phyloP scores from a whole-genome alignment of 2,797 vertebrate genomes.

The Hybognathus amarus region DNA sequence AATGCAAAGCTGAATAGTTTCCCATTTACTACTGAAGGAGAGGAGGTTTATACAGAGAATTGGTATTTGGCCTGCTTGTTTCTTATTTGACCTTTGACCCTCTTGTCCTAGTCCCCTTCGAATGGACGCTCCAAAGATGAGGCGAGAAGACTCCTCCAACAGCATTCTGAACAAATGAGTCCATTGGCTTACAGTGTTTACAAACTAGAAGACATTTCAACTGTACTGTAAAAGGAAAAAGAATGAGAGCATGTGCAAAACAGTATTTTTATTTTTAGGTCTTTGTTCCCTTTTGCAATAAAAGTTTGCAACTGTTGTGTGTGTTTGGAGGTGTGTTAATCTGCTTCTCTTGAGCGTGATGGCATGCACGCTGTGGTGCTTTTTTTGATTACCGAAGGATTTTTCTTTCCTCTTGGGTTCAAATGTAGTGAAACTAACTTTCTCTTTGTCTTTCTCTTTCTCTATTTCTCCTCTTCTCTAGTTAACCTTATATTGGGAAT shows the following conservation, averaged over 20 bases:
- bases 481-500: slow-evolving; percentile 89
- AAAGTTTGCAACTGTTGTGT: slow-evolving; percentile 51
- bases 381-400: neutral
- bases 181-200: slow-evolving; percentile 28
- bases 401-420: slow-evolving; percentile 40
- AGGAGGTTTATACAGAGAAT: slow-evolving; percentile 25
- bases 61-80: slow-evolving; percentile 35
- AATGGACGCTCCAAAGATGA: slow-evolving; percentile 70
- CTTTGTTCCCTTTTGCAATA: slow-evolving; percentile 61
- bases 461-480: slow-evolving; percentile 73
- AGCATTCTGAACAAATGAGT: slow-evolving; percentile 69
- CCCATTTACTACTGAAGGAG: neutral
- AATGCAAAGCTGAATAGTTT: neutral
- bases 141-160: slow-evolving; percentile 68
- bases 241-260: slow-evolving; percentile 8
- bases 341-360: slow-evolving; percentile 12
- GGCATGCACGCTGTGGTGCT: slow-evolving; percentile 39
- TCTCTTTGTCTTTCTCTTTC: slow-evolving; percentile 53
- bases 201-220: slow-evolving; percentile 25
- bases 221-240: slow-evolving; percentile 36
- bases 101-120: slow-evolving; percentile 72
- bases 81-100: slow-evolving; percentile 56
- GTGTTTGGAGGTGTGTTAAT: slow-evolving; percentile 32
- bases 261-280: slow-evolving; percentile 39
- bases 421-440: slow-evolving; percentile 60